A percentile compares a stretch with the other conserved stretches of the same genome.
Conservation (phyloP, 2,113 vertebrate species). For the Alligator mississippiensis region DNA sequence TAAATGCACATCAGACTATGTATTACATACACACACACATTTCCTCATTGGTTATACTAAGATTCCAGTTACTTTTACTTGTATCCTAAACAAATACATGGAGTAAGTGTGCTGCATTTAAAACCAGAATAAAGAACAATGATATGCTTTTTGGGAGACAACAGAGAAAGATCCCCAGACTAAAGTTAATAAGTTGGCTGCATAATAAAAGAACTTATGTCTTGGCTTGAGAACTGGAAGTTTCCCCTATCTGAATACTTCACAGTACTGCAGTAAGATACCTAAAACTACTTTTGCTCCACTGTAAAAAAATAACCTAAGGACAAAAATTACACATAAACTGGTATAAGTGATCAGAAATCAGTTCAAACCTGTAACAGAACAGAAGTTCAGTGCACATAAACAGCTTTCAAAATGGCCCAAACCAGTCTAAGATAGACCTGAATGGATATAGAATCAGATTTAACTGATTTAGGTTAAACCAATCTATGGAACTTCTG, state of each 20-base stretch:
- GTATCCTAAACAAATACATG: background rate
- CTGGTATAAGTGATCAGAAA: no score
- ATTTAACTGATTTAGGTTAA: no score
- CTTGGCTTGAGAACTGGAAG: background rate
- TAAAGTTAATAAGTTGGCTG: background rate
- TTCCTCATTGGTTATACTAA: slow-evolving; percentile 24
- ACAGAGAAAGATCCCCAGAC: background rate
- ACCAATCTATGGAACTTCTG: no score
- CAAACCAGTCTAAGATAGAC: no score
- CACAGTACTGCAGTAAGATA: slow-evolving; percentile 8
- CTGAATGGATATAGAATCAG: no score
- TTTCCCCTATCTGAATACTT: background rate
- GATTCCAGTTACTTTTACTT: slow-evolving; percentile 22
- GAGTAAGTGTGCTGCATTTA: background rate
- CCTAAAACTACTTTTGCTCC: background rate
- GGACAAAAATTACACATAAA: no score
- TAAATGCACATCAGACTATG: slow-evolving; percentile 20
- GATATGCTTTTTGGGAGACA: background rate
- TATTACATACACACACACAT: background rate
- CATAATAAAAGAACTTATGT: background rate
- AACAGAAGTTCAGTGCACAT: no score
- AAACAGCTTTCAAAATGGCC: no score
- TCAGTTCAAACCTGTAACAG: no score
- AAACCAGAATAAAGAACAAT: slow-evolving; percentile 17
- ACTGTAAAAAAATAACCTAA: background rate